A percentile compares a stretch with the other conserved stretches of the same genome.
phyloP scores from a whole-genome alignment of 2,888 invertebrate genomes.

The Coleophora flavipennella region DNA sequence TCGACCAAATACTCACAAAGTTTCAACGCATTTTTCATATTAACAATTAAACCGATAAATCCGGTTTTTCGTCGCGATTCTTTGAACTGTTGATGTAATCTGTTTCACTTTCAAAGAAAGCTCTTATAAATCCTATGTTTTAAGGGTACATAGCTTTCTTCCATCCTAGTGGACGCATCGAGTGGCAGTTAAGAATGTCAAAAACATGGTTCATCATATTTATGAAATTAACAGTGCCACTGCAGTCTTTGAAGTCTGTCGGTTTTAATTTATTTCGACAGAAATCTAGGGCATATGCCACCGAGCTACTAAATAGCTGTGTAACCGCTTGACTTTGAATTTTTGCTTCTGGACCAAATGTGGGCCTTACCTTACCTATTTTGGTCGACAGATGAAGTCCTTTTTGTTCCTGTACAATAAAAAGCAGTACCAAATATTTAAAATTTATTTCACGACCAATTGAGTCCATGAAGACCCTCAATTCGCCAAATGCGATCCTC shows the following conservation, averaged over 20 bases:
- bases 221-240: conserved; percentile 13
- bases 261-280: conserved; percentile 5
- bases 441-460: conserved; percentile 8
- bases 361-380: conserved; percentile 7
- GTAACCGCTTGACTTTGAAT: conserved; percentile 10
- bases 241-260: conserved; percentile 8
- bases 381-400: conserved; percentile 7
- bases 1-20: conserved; percentile 8
- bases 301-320: conserved; percentile 10
- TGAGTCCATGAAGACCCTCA: conserved; percentile 7
- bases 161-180: conserved; percentile 12
- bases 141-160: conserved; percentile 15
- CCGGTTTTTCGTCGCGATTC: conserved; percentile 16
- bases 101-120: conserved; percentile 9
- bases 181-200: conserved; percentile 14
- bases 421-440: conserved; percentile 8
- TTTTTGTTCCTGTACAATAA: conserved; percentile 7
- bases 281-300: conserved; percentile 9
- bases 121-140: conserved; percentile 11
- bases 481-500: conserved; percentile 14
- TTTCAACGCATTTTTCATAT: conserved; percentile 13
- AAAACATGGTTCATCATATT: conserved; percentile 12
- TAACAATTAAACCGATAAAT: conserved; percentile 14
- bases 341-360: conserved; percentile 10
- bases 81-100: conserved; percentile 5